A percentile compares a stretch with the other conserved stretches of the same genome.
Conservation (phyloP, 1,140 invertebrate species). For the Holcopasites calliopsidis region DNA sequence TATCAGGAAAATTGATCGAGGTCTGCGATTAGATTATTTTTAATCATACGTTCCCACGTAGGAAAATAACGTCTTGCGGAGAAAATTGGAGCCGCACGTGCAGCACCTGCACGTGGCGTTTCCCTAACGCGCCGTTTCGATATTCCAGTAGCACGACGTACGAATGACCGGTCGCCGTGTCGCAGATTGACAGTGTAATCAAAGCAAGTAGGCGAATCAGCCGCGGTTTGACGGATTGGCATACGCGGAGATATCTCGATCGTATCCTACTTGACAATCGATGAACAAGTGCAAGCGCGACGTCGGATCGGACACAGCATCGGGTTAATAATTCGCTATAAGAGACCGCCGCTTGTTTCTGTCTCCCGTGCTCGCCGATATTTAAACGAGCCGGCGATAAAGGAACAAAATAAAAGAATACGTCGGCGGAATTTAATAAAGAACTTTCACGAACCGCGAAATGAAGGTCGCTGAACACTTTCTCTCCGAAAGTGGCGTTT, state of each 20-base stretch:
- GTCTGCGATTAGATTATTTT: not conserved
- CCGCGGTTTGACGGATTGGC: constrained; percentile 53
- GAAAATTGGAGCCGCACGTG: too few species aligned
- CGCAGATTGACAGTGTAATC: constrained; percentile 43
- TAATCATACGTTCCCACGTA: too few species aligned
- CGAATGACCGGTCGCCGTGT: constrained; percentile 40
- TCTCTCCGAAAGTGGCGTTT: not conserved
- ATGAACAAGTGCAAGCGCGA: constrained; percentile 9
- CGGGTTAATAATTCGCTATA: not conserved
- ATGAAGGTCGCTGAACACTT: not conserved
- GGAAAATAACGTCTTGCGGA: too few species aligned
- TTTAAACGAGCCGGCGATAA: not conserved
- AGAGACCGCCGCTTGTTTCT: not conserved
- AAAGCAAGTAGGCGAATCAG: constrained; percentile 54
- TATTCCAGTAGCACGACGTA: constrained; percentile 13
- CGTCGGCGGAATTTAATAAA: not conserved
- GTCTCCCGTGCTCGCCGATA: too few species aligned
- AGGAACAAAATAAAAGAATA: too few species aligned
- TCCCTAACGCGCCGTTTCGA: not conserved
- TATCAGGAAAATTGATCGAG: not conserved
- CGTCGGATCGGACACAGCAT: constrained; percentile 11
- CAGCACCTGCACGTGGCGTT: not conserved
- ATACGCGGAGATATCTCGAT: constrained; percentile 44
- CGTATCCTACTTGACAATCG: constrained; percentile 37
- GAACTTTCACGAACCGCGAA: not conserved